A percentile compares a stretch with the other conserved stretches of the same genome.
phyloP scores from a whole-genome alignment of 2,888 invertebrate genomes.

The Gonocerus acuteangulatus region DNA sequence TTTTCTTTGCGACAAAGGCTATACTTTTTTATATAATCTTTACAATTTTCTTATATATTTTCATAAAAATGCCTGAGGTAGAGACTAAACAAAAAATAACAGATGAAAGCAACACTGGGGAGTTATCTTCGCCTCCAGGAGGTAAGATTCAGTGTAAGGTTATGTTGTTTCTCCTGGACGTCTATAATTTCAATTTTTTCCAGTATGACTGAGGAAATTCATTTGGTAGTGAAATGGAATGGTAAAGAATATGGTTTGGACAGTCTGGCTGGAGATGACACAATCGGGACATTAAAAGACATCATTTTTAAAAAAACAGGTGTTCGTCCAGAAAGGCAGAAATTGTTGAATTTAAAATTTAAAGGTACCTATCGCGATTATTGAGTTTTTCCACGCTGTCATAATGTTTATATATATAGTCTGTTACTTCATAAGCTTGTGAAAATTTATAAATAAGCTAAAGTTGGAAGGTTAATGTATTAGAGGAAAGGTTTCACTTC shows the following conservation, averaged over 20 bases:
- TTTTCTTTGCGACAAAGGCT: too few relatives aligned
- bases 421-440: background rate
- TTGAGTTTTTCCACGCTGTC: background rate
- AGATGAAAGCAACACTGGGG: background rate
- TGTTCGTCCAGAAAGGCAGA: conserved; percentile 87
- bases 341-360: conserved; percentile 82
- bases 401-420: background rate
- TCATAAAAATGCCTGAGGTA: too few relatives aligned
- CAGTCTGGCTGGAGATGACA: conserved; percentile 66
- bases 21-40: too few relatives aligned
- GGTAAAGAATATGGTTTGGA: conserved; percentile 78
- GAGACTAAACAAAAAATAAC: too few relatives aligned
- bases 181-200: background rate
- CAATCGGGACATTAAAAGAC: conserved; percentile 69
- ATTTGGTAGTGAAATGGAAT: conserved; percentile 80
- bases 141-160: conserved; percentile 11
- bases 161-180: conserved; percentile 11
- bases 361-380: conserved; percentile 76
- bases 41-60: too few relatives aligned
- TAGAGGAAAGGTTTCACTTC: too few relatives aligned
- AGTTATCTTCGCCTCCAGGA: too few relatives aligned
- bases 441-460: background rate
- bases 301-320: conserved; percentile 80
- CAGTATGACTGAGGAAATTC: conserved; percentile 34
- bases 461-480: background rate